Base-by-base conservation (phyloP, 2,113 vertebrate genomes). In the Pterocles gutturalis region DNA sequence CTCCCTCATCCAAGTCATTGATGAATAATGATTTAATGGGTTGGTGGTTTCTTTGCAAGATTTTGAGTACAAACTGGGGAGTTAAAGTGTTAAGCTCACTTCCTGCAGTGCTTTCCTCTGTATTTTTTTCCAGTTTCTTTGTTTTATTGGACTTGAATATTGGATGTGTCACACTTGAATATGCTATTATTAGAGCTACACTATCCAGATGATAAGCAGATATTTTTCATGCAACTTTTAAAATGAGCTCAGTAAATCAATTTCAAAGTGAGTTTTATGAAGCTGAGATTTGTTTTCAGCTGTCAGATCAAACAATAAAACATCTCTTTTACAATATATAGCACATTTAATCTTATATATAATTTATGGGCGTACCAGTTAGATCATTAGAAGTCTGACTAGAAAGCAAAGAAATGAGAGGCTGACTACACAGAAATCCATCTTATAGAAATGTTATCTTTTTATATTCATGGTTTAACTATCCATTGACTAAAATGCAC, bases 221-320 rank as follows among this genome's bases (percentile, higher is more conserved):
- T 73, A 77, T 90, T 95, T 95, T 80, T 66, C 70, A 58, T 62
- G 46, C 19, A 45, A 76, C 19, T 93, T 93, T 80, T 33, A 70
- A 90, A 94, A 91, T 89, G 43, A 94, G 38, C 78, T 60, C 79
- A 34, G n/a, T 84, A 91, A 90, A 96, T 90, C 19, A 57, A 75
- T 93, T 92, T 90, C 83, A 65, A 93, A 64, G 41, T 64, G 53
- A 93, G n/a, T 36, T 87, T 96, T 95, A 75, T 14, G 51, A 65
- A 93, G 28, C 36, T 91, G 73, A 80, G 72, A 70, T 90, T 91
- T 89, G 34, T 95, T 97, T 87, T 90, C 64, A 87, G 53, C 57
- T 60, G 49, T 60, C 80, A 78, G 11, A 26, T 69, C 55, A 80
- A 95, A 88, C 26, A 80, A 70, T 83, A 78, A 93, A 83, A 48